phyloP scores from a whole-genome alignment of 2,888 invertebrate species.

The Drosophila quinaria region DNA sequence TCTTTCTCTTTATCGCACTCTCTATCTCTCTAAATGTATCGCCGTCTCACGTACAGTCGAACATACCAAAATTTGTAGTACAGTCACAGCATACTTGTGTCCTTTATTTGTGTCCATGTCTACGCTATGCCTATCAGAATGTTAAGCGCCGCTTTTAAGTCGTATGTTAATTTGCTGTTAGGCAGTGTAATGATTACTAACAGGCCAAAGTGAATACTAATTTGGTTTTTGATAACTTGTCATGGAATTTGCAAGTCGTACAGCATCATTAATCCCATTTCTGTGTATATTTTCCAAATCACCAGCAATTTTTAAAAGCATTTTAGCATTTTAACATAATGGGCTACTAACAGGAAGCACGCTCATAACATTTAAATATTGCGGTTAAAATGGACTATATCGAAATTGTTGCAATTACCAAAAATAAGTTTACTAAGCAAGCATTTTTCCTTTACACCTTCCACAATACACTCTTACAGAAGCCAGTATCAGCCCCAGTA shows the following conservation, averaged over 20 bases:
- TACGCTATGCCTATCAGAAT: conserved; percentile 52
- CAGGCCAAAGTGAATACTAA: conserved; percentile 58
- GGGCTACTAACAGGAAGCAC: conserved; percentile 52
- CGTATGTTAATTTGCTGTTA: conserved; percentile 48
- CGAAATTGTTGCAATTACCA: conserved; percentile 8
- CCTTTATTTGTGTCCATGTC: conserved; percentile 53
- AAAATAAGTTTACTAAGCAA: conserved; percentile 16
- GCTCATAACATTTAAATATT: conserved; percentile 65
- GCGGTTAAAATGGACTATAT: conserved; percentile 17
- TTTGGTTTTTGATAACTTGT: conserved; percentile 58
- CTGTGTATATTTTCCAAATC: conserved; percentile 77
- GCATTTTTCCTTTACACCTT: conserved; percentile 10
- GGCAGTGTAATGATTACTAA: conserved; percentile 60
- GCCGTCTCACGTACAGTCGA: conserved; percentile 62
- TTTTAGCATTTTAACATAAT: conserved; percentile 65
- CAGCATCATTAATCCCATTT: conserved; percentile 69
- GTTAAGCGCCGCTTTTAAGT: conserved; percentile 51
- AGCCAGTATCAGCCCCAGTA: conserved; percentile 85
- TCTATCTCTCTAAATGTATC: conserved; percentile 50
- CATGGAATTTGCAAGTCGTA: conserved; percentile 60
- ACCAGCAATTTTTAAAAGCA: conserved; percentile 43
- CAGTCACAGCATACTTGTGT: conserved; percentile 56
- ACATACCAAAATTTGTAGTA: conserved; percentile 33
- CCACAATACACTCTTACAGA: conserved; percentile 68
- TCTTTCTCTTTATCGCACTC: conserved; percentile 47